phyloP scores from a whole-genome alignment of 1,140 invertebrate species.

The Mylabris phalerata region DNA sequence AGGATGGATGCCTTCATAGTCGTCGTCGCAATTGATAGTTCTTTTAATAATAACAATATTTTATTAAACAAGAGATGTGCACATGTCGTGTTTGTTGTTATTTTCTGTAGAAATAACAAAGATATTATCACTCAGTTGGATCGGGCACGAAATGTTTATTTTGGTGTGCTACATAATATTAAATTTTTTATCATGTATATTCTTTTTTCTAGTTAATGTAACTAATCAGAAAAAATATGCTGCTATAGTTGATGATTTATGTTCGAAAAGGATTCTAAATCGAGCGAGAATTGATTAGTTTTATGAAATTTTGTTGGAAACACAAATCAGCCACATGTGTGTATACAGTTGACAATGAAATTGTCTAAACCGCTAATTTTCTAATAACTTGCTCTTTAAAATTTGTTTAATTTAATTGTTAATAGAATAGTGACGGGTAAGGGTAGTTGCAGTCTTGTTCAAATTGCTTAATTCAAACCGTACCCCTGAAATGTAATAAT shows the following conservation, averaged over 20 bases:
- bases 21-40: slow-evolving; percentile 6
- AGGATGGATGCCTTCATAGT: slow-evolving; percentile 8
- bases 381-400: no score
- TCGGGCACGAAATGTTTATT: slow-evolving; percentile 12
- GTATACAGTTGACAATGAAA: no score
- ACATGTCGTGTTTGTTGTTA: slow-evolving; percentile 10
- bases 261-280: no score
- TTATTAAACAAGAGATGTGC: slow-evolving; percentile 19
- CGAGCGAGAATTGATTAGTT: no score
- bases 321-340: no score
- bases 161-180: slow-evolving; percentile 9
- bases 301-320: no score
- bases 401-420: no score
- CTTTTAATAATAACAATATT: slow-evolving; percentile 11
- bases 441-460: slow-evolving; percentile 33
- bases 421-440: background rate
- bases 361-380: no score
- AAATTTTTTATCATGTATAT: no score
- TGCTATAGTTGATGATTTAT: no score
- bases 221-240: no score
- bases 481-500: slow-evolving; percentile 37
- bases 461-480: slow-evolving; percentile 35
- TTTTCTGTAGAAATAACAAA: slow-evolving; percentile 23
- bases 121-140: slow-evolving; percentile 13
- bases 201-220: no score